A percentile compares a stretch with the other conserved stretches of the same genome.
Conservation (phyloP, 2,797 vertebrate species). For the Poecilia velifera region DNA sequence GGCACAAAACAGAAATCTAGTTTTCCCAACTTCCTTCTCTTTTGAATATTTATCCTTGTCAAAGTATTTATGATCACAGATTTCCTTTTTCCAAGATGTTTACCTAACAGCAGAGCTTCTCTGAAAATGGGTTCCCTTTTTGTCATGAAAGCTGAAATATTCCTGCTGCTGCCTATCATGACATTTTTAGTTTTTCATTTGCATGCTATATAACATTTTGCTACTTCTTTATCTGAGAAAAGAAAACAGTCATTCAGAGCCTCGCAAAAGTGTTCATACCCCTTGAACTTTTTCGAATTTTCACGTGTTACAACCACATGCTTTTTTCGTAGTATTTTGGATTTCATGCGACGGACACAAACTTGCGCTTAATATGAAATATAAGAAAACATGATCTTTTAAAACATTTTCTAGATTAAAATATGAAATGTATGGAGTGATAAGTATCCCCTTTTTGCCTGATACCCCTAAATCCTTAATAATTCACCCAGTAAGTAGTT, state of each 20-base stretch:
- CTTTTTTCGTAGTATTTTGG: background rate
- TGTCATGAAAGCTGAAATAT: conserved; percentile 51
- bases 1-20: conserved; percentile 51
- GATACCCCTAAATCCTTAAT: background rate
- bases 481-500: background rate
- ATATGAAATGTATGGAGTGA: background rate
- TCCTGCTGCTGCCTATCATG: conserved; percentile 68
- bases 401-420: background rate
- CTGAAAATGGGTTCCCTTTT: conserved; percentile 43
- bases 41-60: conserved; percentile 31
- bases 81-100: conserved; percentile 29
- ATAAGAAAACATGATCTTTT: background rate
- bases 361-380: background rate
- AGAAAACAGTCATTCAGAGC: conserved; percentile 29
- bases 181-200: conserved; percentile 79
- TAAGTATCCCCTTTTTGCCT: background rate
- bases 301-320: background rate
- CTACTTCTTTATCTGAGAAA: conserved; percentile 72
- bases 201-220: conserved; percentile 79
- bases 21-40: conserved; percentile 43
- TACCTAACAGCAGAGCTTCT: conserved; percentile 29
- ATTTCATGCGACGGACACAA: background rate
- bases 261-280: background rate
- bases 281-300: background rate
- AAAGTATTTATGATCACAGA: conserved; percentile 44